Percentiles rank a stretch among this genome's conserved stretches.
phyloP scores from a whole-genome alignment of 2,797 vertebrate genomes.

The Pipistrellus pipistrellus region DNA sequence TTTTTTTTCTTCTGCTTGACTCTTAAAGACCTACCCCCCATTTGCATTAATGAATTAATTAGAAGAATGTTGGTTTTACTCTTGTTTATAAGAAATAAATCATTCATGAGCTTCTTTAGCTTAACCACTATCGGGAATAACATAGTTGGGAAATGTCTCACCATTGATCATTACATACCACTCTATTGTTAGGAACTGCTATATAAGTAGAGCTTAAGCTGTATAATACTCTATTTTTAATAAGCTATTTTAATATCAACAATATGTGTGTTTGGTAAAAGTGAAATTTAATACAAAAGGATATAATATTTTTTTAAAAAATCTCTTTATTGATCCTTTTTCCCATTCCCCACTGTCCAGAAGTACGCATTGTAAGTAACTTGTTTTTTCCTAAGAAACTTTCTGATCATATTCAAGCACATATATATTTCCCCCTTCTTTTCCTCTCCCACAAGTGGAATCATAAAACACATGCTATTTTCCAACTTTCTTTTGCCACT shows the following conservation, averaged over 20 bases:
- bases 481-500: not conserved
- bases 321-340: not conserved
- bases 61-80: constrained; percentile 23
- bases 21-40: not conserved
- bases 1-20: constrained; percentile 15
- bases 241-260: constrained; percentile 31
- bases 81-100: constrained; percentile 59
- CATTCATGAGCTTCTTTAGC: constrained; percentile 47
- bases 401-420: constrained; percentile 36
- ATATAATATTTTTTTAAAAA: not conserved
- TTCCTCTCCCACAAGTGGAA: not conserved
- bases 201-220: not conserved
- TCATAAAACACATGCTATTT: not conserved
- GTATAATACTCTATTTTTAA: not conserved
- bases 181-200: constrained; percentile 7
- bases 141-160: constrained; percentile 12
- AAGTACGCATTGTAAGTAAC: constrained; percentile 14
- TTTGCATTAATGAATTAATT: constrained; percentile 34
- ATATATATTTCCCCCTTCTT: not conserved
- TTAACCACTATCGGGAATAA: constrained; percentile 40
- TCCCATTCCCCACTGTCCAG: constrained; percentile 11
- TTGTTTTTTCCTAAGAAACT: not conserved
- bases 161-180: constrained; percentile 1
- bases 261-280: constrained; percentile 7
- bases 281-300: constrained; percentile 17